Conservation (phyloP, 2,113 vertebrate genomes). For the Mustela nigripes region DNA sequence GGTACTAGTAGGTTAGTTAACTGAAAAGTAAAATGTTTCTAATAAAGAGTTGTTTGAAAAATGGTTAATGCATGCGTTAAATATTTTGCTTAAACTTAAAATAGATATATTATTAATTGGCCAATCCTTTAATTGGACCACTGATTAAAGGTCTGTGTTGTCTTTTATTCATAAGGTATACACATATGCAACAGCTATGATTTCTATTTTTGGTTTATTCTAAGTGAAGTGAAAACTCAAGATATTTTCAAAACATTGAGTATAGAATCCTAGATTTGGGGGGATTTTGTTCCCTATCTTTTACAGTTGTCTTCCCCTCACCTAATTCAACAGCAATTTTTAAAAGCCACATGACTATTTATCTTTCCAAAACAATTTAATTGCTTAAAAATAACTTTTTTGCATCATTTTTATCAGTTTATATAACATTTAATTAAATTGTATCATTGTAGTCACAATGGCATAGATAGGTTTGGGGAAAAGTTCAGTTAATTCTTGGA, state of each 20-base stretch:
- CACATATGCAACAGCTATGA: neutral
- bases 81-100: constrained; percentile 49
- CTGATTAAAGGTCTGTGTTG: neutral
- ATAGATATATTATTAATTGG: constrained; percentile 3
- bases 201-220: constrained; percentile 46
- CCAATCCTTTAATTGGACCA: constrained; percentile 2
- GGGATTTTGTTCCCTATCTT: neutral
- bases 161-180: constrained; percentile 37
- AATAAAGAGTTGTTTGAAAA: constrained; percentile 18
- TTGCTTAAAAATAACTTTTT: constrained; percentile 16
- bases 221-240: constrained; percentile 53
- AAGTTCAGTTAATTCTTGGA: constrained; percentile 13
- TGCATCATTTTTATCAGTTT: neutral
- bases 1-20: neutral
- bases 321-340: constrained; percentile 30
- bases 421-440: neutral
- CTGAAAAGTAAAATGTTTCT: constrained; percentile 42
- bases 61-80: constrained; percentile 27
- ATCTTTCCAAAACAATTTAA: neutral
- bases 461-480: neutral
- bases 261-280: neutral
- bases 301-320: neutral
- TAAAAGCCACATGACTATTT: neutral
- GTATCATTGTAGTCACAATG: neutral
- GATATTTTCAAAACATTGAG: neutral